Conservation (phyloP, 2,113 vertebrate genomes). For the Dicrurus megarhynchus region DNA sequence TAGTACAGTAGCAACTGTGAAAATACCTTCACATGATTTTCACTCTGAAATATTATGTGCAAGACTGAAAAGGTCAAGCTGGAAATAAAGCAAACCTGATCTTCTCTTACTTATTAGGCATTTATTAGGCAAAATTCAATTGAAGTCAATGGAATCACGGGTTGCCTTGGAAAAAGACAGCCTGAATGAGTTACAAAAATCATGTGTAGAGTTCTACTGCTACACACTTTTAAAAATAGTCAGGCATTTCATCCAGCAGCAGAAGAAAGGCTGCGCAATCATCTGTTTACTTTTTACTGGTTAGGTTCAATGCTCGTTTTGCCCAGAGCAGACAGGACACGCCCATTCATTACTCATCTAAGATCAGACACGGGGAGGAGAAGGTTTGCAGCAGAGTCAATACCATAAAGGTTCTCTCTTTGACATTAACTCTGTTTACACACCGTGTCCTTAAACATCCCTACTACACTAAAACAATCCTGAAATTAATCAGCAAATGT, state of each 20-base stretch:
- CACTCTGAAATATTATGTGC: neutral
- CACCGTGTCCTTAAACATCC: neutral
- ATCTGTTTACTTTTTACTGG: neutral
- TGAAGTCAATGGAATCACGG: neutral
- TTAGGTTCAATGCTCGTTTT: neutral
- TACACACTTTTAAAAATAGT: neutral
- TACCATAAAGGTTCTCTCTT: neutral
- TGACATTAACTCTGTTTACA: neutral
- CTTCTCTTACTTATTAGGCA: neutral
- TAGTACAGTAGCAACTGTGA: neutral
- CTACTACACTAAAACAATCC: neutral
- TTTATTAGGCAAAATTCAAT: neutral
- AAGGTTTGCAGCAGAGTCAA: neutral
- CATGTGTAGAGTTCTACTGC: neutral
- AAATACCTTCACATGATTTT: neutral
- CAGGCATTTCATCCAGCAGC: neutral
- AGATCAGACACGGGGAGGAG: fast-evolving
- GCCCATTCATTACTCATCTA: neutral
- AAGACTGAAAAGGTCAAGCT: neutral
- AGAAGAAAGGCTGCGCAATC: neutral
- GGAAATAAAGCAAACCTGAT: neutral
- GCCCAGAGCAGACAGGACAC: neutral
- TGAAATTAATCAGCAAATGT: neutral
- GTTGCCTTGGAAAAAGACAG: neutral
- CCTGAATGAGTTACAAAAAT: neutral